Percentiles rank a stretch among this genome's conserved stretches.
Evolutionary conservation across 2,797 vertebrate genomes (phyloP).

Genomic region (Cuculus canorus): DNA sequence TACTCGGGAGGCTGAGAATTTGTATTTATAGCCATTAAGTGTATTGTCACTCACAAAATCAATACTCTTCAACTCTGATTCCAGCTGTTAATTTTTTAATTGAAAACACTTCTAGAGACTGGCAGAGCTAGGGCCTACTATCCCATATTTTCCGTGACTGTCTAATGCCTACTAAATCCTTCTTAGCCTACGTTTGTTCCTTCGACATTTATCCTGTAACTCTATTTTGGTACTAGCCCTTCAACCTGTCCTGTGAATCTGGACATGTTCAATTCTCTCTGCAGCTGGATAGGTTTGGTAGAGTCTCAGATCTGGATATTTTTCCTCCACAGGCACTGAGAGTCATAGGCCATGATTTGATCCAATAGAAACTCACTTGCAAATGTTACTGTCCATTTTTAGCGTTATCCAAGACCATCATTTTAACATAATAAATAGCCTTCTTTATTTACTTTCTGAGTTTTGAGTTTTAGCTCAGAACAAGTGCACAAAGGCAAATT

Average conservation of each 20-base stretch:
- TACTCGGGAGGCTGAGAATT: background rate
- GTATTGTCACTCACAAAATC: background rate
- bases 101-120: background rate
- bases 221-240: background rate
- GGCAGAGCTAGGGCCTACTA: too few relatives aligned
- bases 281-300: background rate
- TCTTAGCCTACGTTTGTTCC: background rate
- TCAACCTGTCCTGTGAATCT: background rate
- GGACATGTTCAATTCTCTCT: background rate
- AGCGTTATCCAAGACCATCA: background rate
- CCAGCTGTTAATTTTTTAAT: background rate
- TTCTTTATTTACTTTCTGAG: background rate
- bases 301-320: background rate
- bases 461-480: background rate
- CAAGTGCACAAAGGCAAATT: background rate
- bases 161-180: background rate
- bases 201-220: background rate
- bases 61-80: background rate
- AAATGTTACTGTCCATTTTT: background rate
- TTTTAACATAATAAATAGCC: background rate
- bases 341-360: background rate
- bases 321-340: background rate
- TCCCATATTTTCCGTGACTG: background rate
- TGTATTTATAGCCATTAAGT: background rate
- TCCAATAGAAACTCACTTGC: background rate